phyloP scores from a whole-genome alignment of 2,888 invertebrate species.

The Gibbula magus region DNA sequence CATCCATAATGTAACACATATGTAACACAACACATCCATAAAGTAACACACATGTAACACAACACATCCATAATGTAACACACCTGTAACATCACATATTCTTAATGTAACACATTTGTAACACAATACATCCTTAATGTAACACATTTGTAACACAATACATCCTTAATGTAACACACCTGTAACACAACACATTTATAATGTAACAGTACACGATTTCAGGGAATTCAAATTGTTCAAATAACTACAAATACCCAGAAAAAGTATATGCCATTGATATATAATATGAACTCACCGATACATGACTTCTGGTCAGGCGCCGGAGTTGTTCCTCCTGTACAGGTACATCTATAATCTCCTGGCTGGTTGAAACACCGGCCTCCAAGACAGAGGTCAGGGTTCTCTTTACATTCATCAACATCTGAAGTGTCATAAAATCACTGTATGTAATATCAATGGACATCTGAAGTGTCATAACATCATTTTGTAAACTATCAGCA shows the following conservation, averaged over 20 bases:
- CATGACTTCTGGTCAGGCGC: slow-evolving; percentile 85
- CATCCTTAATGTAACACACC: neutral
- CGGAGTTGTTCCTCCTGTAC: slow-evolving; percentile 84
- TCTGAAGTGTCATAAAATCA: slow-evolving; percentile 78
- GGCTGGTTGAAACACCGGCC: slow-evolving; percentile 84
- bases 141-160: neutral
- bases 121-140: neutral
- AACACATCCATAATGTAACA: neutral
- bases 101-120: neutral
- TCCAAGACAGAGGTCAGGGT: slow-evolving; percentile 78
- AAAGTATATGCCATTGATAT: neutral
- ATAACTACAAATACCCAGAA: neutral
- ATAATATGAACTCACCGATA: slow-evolving; percentile 78
- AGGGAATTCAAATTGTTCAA: no score
- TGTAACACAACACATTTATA: neutral
- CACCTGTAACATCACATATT: neutral
- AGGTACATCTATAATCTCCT: slow-evolving; percentile 81
- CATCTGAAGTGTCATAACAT: neutral
- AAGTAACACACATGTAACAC: slow-evolving; percentile 77
- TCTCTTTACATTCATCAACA: slow-evolving; percentile 87
- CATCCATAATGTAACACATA: neutral
- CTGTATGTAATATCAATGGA: neutral
- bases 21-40: neutral
- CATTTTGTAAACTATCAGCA: neutral
- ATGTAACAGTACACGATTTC: neutral